Percentiles rank a stretch among this genome's conserved stretches.
These are phyloP conservation scores for Pachypsylla venusta DNA, from an alignment of 1,140 invertebrate species.

Conservation along the genomic window DNA sequence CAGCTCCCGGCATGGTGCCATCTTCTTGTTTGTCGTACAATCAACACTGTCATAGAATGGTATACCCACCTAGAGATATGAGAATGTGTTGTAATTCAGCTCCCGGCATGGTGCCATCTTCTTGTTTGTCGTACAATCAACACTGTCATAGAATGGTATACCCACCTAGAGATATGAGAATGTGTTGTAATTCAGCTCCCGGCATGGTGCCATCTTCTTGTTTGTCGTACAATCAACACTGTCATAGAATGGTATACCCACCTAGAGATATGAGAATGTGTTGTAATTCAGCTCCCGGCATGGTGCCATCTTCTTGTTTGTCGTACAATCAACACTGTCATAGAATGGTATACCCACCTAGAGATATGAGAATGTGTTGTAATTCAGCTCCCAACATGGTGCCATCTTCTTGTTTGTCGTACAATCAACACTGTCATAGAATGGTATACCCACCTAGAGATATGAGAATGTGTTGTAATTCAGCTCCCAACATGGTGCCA, in stretches of 20 bases:
- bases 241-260: conserved; percentile 34
- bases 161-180: conserved; percentile 81
- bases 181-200: conserved; percentile 90
- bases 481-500: conserved; percentile 89
- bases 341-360: conserved; percentile 59
- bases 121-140: conserved; percentile 95
- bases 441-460: conserved; percentile 59
- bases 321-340: no score
- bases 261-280: conserved; percentile 90
- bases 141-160: conserved; percentile 14
- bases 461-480: conserved; percentile 89
- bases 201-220: conserved; percentile 94
- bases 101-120: conserved; percentile 90
- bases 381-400: conserved; percentile 93
- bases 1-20: conserved; percentile 89
- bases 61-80: conserved; percentile 65
- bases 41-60: conserved; percentile 21
- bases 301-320: conserved; percentile 91
- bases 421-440: conserved; percentile 38
- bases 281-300: conserved; percentile 90
- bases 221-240: conserved; percentile 98
- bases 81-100: conserved; percentile 96
- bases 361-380: conserved; percentile 82
- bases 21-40: conserved; percentile 97
- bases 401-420: conserved; percentile 96